Evolutionary conservation across 2,888 invertebrate species (phyloP), one percentile per base, ranked within the genome.

Genomic region (Andrena trimmerana): DNA sequence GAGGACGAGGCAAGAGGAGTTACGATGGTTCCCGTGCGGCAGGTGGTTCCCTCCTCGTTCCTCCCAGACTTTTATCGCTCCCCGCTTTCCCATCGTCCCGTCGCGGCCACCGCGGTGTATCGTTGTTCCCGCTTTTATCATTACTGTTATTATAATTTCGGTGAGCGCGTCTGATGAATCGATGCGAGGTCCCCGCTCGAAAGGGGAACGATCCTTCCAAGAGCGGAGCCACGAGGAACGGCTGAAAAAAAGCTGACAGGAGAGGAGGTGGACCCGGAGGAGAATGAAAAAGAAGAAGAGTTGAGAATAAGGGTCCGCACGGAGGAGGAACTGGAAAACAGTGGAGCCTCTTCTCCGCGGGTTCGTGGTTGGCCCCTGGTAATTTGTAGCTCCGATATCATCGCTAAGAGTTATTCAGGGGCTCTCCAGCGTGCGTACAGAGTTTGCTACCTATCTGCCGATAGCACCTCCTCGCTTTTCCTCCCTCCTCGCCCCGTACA

Each of bases 131-230:
- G 84, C 82, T 86, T 88, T 90, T 88, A 91, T 90, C 90, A 88
- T 91, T 88, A 90, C 89, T 90, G 90, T 91, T 92, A 92, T 92
- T 92, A 90, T 90, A 91, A 92, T 92, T 92, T 91, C 80, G 88
- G 86, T 82, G 89, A 79, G 84, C 85, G 81, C 78, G 83, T 86
- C 86, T 87, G 90, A 91, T 90, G 90, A 91, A 89, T 89, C 91
- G 90, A 90, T 85, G 87, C 85, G 83, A 75, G 75, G 76, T 52
- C 65, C 77, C 31, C 66, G 74, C 50, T 36, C 68, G 50, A 59
- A 66, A 60, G 78, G 50, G 77, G 60, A 72, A 24, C 57, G 57
- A 24, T 20, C 4, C 42, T 16, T 4, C 42, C 16, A 16, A 66
- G 68, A 67, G 74, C 72, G 59, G 69, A 60, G 42, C 50, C 65